phyloP scores from a whole-genome alignment of 2,888 invertebrate species.

The Pachliopta kotzebuea region DNA sequence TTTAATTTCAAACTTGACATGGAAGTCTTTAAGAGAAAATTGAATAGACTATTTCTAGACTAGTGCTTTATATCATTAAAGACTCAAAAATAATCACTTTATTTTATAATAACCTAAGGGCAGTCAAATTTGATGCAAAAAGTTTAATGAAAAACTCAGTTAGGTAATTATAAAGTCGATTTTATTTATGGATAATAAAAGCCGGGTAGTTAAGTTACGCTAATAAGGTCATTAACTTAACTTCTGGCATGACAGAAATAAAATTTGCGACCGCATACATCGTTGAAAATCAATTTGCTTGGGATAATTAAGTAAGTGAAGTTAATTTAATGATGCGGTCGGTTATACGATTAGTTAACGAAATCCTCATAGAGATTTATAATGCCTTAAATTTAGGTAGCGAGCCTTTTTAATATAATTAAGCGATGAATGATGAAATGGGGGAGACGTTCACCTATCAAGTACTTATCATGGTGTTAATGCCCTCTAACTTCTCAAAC shows the following conservation, averaged over 20 bases:
- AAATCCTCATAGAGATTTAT: slow-evolving; percentile 1
- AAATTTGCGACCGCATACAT: slow-evolving; percentile 15
- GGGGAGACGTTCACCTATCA: no score
- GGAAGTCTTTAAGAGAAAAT: no score
- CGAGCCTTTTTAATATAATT: background rate
- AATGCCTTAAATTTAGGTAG: background rate
- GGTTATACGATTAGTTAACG: background rate
- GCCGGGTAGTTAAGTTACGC: slow-evolving; percentile 13
- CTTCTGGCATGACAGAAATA: slow-evolving; percentile 8
- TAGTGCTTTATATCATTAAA: no score
- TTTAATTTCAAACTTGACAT: no score
- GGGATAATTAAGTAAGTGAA: slow-evolving; percentile 8
- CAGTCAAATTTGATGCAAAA: background rate
- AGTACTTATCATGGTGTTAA: no score
- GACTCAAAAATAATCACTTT: no score
- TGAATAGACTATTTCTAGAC: no score
- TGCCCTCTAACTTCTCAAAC: no score
- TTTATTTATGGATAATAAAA: slow-evolving; percentile 19
- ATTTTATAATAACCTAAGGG: background rate
- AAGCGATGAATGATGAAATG: no score
- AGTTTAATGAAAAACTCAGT: slow-evolving; percentile 4
- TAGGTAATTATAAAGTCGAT: background rate
- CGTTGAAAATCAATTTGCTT: slow-evolving; percentile 15
- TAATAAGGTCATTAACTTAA: slow-evolving; percentile 4
- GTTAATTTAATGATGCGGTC: slow-evolving; percentile 5